These are phyloP conservation scores for Drosophila anceps DNA, from an alignment of 2,888 invertebrate species.

Conservation along the genomic window DNA sequence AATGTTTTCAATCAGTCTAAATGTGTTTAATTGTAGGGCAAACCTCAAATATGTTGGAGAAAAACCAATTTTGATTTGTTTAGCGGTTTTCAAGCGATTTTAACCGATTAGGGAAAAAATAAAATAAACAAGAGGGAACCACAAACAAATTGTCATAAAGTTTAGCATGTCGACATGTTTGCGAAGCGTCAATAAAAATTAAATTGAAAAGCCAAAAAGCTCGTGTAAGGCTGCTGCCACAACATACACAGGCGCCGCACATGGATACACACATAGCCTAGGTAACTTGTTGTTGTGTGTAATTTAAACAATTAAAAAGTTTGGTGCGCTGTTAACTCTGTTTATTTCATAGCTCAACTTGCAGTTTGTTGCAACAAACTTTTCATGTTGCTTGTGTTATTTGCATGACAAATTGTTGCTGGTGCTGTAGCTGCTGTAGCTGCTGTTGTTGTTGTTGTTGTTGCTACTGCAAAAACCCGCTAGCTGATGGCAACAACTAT, in stretches of 20 bases:
- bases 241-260: constrained; percentile 18
- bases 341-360: constrained; percentile 53
- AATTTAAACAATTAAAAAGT: constrained; percentile 77
- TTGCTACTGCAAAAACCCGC: constrained; percentile 40
- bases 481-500: constrained; percentile 44
- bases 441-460: constrained; percentile 10
- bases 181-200: constrained; percentile 64
- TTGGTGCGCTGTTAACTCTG: constrained; percentile 50
- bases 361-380: constrained; percentile 45
- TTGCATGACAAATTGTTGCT: constrained; percentile 67
- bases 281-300: constrained; percentile 54
- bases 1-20: not conserved
- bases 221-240: constrained; percentile 41
- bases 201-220: constrained; percentile 58
- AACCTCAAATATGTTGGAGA: not conserved
- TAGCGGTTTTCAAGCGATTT: constrained; percentile 4
- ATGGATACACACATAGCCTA: constrained; percentile 13
- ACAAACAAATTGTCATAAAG: constrained; percentile 38
- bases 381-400: constrained; percentile 60
- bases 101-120: not conserved
- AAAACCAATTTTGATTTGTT: constrained; percentile 29
- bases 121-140: not conserved
- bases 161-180: constrained; percentile 22
- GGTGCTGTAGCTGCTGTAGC: constrained; percentile 1
- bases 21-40: not conserved